phyloP scores from a whole-genome alignment of 2,797 vertebrate genomes.

The Philypnodon macrostomus region DNA sequence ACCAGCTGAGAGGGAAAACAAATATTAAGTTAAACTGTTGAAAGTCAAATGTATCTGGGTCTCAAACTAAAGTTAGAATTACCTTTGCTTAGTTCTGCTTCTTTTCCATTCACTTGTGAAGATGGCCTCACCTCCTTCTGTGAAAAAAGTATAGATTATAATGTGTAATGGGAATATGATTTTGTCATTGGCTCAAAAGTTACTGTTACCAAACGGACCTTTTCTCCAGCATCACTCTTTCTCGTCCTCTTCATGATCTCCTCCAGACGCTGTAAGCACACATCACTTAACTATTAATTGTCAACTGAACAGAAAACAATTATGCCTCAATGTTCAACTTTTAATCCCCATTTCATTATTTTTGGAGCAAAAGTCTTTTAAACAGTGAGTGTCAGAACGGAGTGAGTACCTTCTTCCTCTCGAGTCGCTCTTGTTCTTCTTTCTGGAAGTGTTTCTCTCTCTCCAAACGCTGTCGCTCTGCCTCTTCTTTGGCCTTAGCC shows the following conservation, averaged over 20 bases:
- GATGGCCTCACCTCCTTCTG: conserved; percentile 73
- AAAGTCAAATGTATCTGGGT: too few species aligned
- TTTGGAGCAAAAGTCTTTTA: too few species aligned
- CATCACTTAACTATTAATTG: conserved; percentile 21
- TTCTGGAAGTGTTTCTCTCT: conserved; percentile 95
- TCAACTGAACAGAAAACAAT: too few species aligned
- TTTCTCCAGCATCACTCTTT: conserved; percentile 85
- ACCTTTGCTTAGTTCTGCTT: conserved; percentile 53
- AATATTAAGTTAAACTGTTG: too few species aligned
- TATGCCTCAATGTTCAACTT: too few species aligned
- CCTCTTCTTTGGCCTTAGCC: conserved; percentile 83
- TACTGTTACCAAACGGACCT: conserved; percentile 78
- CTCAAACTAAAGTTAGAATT: too few species aligned
- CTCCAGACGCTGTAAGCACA: conserved; percentile 85
- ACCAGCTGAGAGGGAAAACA: conserved; percentile 30
- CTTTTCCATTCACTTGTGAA: conserved; percentile 67
- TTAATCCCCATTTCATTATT: too few species aligned
- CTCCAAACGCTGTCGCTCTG: conserved; percentile 87
- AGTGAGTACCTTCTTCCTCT: conserved; percentile 94
- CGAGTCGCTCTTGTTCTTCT: conserved; percentile 91
- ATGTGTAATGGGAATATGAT: too few species aligned
- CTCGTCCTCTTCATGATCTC: conserved; percentile 98
- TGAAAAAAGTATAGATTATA: too few species aligned
- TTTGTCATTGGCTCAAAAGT: too few species aligned
- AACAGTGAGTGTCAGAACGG: too few species aligned